Percentiles rank a stretch among this genome's conserved stretches.
Evolutionary conservation across 2,888 invertebrate genomes (phyloP).

Genomic region (Mythimna pallens): DNA sequence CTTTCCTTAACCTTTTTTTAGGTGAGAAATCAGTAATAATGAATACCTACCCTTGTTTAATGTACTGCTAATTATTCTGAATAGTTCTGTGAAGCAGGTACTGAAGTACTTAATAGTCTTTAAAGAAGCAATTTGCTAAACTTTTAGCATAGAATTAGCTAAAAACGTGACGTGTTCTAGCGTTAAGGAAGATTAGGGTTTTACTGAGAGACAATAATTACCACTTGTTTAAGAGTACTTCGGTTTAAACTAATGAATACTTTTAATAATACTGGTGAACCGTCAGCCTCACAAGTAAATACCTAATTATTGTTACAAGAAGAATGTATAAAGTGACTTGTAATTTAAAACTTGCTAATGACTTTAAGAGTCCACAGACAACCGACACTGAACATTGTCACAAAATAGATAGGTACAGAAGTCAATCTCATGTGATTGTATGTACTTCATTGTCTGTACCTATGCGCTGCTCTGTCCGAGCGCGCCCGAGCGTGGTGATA

Average conservation of each 20-base stretch:
- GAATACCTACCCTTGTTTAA: constrained; percentile 18
- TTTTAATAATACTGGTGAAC: constrained; percentile 5
- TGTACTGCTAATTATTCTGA: constrained; percentile 45
- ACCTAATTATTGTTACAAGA: not conserved
- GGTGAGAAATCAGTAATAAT: not conserved
- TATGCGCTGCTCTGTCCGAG: too few species aligned
- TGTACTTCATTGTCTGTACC: too few species aligned
- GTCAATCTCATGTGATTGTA: too few species aligned
- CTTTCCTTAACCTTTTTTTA: constrained; percentile 1
- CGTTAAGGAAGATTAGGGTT: constrained; percentile 41
- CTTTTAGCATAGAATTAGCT: constrained; percentile 35
- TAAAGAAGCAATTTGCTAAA: constrained; percentile 43
- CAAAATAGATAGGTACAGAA: too few species aligned
- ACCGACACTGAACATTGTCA: too few species aligned
- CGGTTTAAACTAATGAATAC: constrained; percentile 33
- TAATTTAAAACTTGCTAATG: not conserved
- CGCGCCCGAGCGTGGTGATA: too few species aligned
- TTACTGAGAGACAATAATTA: constrained; percentile 33
- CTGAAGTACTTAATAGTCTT: not conserved
- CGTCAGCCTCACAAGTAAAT: not conserved
- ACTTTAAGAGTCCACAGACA: not conserved
- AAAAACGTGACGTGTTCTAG: constrained; percentile 34
- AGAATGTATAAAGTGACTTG: not conserved
- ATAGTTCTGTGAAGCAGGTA: constrained; percentile 19
- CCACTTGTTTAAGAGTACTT: constrained; percentile 11